Conservation (phyloP, 2,797 vertebrate species). For the Holocentrus rufus region DNA sequence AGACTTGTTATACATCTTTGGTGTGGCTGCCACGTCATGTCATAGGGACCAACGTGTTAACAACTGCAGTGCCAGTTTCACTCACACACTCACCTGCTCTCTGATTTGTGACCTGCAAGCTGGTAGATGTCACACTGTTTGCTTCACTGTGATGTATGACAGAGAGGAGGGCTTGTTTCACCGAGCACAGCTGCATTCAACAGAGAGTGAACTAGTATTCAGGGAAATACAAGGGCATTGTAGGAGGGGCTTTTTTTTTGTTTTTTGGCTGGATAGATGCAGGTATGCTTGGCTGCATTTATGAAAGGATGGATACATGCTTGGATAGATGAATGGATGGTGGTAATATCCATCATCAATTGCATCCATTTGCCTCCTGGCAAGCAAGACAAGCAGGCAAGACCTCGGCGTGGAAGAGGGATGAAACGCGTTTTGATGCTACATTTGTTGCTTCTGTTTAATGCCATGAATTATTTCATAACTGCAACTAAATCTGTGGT, state of each 20-base stretch:
- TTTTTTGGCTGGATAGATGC: neutral
- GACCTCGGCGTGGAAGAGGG: neutral
- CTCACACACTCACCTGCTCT: conserved; percentile 1
- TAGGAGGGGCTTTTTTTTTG: neutral
- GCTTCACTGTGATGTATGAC: conserved; percentile 1
- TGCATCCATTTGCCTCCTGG: too few relatives aligned
- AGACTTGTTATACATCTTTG: neutral
- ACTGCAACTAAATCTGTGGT: too few relatives aligned
- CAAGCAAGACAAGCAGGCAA: too few relatives aligned
- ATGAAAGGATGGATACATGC: too few relatives aligned
- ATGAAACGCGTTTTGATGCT: neutral
- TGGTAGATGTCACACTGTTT: conserved; percentile 3
- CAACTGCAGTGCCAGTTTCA: neutral
- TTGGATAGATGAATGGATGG: neutral
- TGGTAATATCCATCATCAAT: neutral
- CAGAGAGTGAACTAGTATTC: neutral
- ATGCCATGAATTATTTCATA: too few relatives aligned
- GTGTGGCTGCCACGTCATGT: neutral
- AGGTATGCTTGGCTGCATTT: too few relatives aligned
- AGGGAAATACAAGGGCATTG: neutral
- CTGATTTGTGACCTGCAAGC: conserved; percentile 8
- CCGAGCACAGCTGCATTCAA: neutral
- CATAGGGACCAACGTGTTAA: neutral
- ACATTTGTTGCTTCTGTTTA: too few relatives aligned
- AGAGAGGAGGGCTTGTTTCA: neutral